phyloP scores from a whole-genome alignment of 2,113 vertebrate genomes.

The Macrotis lagotis region DNA sequence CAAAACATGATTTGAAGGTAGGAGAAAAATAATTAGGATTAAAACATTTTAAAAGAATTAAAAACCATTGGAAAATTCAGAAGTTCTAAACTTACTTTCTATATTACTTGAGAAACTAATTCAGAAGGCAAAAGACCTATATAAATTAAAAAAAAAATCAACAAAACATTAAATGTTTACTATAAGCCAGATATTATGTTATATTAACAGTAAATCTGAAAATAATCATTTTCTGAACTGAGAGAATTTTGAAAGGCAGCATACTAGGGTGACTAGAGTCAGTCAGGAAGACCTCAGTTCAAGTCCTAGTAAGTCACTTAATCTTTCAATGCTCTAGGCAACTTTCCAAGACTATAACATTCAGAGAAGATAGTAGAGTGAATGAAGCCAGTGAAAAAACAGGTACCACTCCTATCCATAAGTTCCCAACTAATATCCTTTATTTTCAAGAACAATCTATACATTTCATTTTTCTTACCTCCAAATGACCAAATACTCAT shows the following conservation, averaged over 20 bases:
- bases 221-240: not conserved
- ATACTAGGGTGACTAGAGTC: not conserved
- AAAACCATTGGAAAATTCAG: not conserved
- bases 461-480: constrained; percentile 9
- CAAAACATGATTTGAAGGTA: constrained; percentile 20
- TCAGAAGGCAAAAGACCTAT: not conserved
- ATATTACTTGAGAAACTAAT: not conserved
- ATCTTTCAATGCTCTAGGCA: not conserved
- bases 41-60: constrained; percentile 24
- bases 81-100: not conserved
- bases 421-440: constrained; percentile 13
- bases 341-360: not conserved
- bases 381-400: not conserved
- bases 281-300: not conserved
- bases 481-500: not conserved
- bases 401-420: not conserved
- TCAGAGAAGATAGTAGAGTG: not conserved
- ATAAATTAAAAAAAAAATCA: not conserved
- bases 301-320: not conserved
- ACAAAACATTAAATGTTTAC: not conserved
- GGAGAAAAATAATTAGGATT: constrained; percentile 24
- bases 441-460: constrained; percentile 5
- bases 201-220: not conserved
- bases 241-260: not conserved
- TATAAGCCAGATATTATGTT: not conserved